Evolutionary conservation across 2,797 vertebrate species (phyloP).

Genomic region (Pseudopleuronectes americanus): DNA sequence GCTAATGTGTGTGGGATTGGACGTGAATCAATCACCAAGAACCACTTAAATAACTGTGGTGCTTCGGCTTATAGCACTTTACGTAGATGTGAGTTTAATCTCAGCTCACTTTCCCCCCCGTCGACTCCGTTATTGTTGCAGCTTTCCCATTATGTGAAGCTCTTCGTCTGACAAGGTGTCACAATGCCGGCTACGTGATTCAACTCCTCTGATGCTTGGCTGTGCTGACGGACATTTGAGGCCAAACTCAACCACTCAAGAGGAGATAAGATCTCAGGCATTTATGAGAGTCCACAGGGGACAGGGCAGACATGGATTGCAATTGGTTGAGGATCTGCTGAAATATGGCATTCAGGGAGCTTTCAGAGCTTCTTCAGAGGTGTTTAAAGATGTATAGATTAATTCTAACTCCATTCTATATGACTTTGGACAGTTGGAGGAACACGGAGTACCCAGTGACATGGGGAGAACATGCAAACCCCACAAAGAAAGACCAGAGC

Average conservation of each 20-base stretch:
- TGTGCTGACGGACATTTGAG: constrained; percentile 34
- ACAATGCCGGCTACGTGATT: constrained; percentile 52
- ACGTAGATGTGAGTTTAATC: background rate
- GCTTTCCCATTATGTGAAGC: constrained; percentile 26
- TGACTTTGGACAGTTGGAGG: too few species aligned
- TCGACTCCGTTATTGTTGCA: constrained; percentile 28
- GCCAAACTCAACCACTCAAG: constrained; percentile 26
- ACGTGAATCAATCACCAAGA: too few species aligned
- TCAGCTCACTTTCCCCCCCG: constrained; percentile 10
- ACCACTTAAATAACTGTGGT: too few species aligned
- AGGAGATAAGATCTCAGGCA: constrained; percentile 18
- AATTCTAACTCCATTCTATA: too few species aligned
- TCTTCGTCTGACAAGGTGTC: constrained; percentile 58
- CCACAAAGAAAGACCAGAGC: too few species aligned
- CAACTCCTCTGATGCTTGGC: constrained; percentile 35
- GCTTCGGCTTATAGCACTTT: too few species aligned
- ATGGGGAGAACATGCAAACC: too few species aligned
- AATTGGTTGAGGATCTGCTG: background rate
- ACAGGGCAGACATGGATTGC: background rate
- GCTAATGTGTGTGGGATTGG: too few species aligned
- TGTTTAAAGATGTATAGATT: too few species aligned
- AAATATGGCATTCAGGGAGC: background rate
- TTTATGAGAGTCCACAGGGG: background rate
- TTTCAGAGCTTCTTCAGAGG: too few species aligned
- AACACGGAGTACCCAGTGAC: too few species aligned